Conservation (phyloP, 2,888 invertebrate species). For the Polydesmus complanatus region DNA sequence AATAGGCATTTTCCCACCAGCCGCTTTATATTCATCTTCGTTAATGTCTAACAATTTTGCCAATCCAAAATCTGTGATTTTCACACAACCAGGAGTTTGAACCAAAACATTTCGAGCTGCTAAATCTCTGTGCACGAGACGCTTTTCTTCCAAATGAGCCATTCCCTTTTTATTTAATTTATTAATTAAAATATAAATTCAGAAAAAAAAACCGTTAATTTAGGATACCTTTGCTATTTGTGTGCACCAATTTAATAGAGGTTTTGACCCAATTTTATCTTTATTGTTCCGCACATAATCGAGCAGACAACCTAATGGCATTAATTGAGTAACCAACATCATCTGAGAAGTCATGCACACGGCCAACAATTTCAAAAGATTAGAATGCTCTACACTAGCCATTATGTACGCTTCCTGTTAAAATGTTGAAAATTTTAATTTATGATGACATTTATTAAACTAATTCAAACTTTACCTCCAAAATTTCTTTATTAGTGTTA, state of each 20-base stretch:
- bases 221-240: slow-evolving; percentile 63
- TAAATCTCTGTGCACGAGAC: slow-evolving; percentile 88
- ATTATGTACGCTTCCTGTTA: slow-evolving; percentile 79
- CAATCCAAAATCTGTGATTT: slow-evolving; percentile 95
- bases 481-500: slow-evolving; percentile 75
- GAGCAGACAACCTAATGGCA: slow-evolving; percentile 90
- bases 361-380: slow-evolving; percentile 79
- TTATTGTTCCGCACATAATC: slow-evolving; percentile 86
- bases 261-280: slow-evolving; percentile 86
- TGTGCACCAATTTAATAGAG: slow-evolving; percentile 88
- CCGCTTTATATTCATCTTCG: slow-evolving; percentile 90
- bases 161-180: slow-evolving; percentile 43
- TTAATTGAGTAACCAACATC: slow-evolving; percentile 94
- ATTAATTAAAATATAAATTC: not conserved
- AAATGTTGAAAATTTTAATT: not conserved
- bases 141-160: slow-evolving; percentile 87
- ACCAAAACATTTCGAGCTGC: slow-evolving; percentile 91
- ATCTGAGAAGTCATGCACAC: slow-evolving; percentile 95
- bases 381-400: slow-evolving; percentile 92
- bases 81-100: slow-evolving; percentile 79
- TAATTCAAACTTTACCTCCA: too few relatives aligned
- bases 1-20: slow-evolving; percentile 95
- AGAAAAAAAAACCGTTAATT: slow-evolving; percentile 11
- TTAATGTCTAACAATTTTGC: slow-evolving; percentile 89
- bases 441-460: too few relatives aligned